phyloP scores from a whole-genome alignment of 92 coral and sea anemone species.

The Pocillopora grandis region DNA sequence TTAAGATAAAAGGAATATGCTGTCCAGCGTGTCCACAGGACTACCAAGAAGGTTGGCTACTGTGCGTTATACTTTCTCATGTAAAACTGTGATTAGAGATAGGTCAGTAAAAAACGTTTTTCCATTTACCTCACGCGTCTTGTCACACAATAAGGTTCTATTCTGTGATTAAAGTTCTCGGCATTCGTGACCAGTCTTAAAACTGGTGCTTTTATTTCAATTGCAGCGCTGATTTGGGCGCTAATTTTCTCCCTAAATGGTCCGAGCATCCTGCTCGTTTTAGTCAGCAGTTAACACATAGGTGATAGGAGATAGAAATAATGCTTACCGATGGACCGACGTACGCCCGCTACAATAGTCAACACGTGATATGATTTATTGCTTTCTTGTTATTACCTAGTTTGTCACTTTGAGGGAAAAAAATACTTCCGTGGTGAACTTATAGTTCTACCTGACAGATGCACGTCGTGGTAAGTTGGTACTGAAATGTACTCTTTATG shows the following conservation, averaged over 20 bases:
- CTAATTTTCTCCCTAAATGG: too few species aligned
- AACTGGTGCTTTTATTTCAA: too few species aligned
- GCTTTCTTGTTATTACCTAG: constrained; percentile 5
- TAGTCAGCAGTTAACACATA: too few species aligned
- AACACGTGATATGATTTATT: not conserved
- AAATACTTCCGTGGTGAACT: constrained; percentile 63
- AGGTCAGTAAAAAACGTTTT: not conserved
- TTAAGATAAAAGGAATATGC: constrained; percentile 62
- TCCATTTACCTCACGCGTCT: not conserved
- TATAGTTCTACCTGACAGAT: constrained; percentile 66
- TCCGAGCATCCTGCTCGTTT: too few species aligned
- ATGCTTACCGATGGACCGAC: too few species aligned
- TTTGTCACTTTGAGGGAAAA: constrained; percentile 58
- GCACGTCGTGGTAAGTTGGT: constrained; percentile 62
- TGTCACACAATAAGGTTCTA: too few species aligned
- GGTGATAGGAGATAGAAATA: too few species aligned
- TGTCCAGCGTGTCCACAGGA: constrained; percentile 66
- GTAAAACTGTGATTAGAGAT: not conserved
- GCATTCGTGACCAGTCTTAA: too few species aligned
- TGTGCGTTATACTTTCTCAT: too few species aligned
- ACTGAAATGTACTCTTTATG: not conserved
- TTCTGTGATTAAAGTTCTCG: too few species aligned
- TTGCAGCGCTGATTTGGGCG: too few species aligned
- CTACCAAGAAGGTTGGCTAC: constrained; percentile 47
- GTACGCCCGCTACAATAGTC: not conserved